Conservation (phyloP, 2,113 vertebrate genomes). For the Polypterus bichir region DNA sequence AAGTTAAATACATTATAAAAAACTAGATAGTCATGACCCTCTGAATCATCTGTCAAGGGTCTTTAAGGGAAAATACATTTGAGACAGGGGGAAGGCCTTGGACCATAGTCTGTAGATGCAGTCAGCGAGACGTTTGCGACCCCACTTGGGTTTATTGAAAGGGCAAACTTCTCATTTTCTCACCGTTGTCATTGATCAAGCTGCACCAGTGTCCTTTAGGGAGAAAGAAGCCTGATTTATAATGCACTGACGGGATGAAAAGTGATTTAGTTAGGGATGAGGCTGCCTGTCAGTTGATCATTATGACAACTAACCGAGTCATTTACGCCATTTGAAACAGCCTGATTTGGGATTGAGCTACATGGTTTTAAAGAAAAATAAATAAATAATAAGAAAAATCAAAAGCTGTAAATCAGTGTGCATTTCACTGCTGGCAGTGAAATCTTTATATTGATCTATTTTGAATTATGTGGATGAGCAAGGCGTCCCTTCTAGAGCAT, state of each 20-base stretch:
- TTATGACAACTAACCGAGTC: constrained; percentile 7
- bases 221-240: constrained; percentile 30
- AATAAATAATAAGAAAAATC: not conserved
- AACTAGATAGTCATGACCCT: not conserved
- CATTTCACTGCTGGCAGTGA: not conserved
- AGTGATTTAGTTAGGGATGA: constrained; percentile 10
- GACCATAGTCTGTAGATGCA: constrained; percentile 15
- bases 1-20: not conserved
- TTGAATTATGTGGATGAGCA: constrained; percentile 6
- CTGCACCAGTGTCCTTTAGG: constrained; percentile 26
- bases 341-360: not conserved
- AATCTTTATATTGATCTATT: constrained; percentile 8
- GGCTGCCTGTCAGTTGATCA: constrained; percentile 9
- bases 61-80: constrained; percentile 5
- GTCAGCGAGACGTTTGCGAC: constrained; percentile 28
- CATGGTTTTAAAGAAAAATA: no score
- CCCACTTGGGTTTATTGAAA: constrained; percentile 36
- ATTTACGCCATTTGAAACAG: constrained; percentile 5
- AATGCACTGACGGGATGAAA: constrained; percentile 20
- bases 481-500: not conserved
- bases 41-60: not conserved
- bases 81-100: not conserved
- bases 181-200: constrained; percentile 27
- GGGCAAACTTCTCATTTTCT: constrained; percentile 38
- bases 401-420: not conserved